These are phyloP conservation scores for Semicossyphus pulcher DNA, from an alignment of 2,113 vertebrate genomes.

Conservation along the genomic window DNA sequence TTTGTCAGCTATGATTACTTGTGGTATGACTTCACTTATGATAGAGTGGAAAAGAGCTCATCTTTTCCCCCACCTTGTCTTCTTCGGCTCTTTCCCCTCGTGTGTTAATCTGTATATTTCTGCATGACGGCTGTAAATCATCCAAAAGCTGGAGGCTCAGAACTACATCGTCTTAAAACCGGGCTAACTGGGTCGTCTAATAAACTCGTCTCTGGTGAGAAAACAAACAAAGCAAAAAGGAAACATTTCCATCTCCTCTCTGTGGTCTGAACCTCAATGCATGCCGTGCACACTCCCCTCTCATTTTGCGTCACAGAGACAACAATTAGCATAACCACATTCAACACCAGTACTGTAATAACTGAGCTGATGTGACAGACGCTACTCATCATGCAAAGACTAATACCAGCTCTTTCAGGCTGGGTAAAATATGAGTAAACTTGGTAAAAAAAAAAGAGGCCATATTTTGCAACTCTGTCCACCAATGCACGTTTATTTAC, in stretches of 20 bases:
- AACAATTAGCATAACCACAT: slow-evolving; percentile 41
- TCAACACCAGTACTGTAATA: slow-evolving; percentile 46
- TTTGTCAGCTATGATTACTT: slow-evolving; percentile 22
- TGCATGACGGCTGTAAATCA: neutral
- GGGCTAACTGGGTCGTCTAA: neutral
- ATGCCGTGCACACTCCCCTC: slow-evolving; percentile 27
- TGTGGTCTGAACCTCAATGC: slow-evolving; percentile 26
- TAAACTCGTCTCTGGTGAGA: neutral
- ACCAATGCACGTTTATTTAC: too few relatives aligned
- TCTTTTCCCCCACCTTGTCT: neutral
- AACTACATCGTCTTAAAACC: neutral
- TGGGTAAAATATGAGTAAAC: slow-evolving; percentile 28
- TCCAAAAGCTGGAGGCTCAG: neutral
- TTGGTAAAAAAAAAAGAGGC: slow-evolving; percentile 28
- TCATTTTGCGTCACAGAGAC: slow-evolving; percentile 33
- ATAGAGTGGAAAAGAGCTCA: slow-evolving; percentile 1
- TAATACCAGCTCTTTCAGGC: slow-evolving; percentile 8
- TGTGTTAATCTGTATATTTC: neutral
- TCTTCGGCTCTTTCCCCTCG: neutral
- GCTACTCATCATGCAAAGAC: neutral
- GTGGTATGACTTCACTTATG: slow-evolving; percentile 10
- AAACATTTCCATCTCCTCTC: slow-evolving; percentile 24
- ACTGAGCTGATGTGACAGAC: slow-evolving; percentile 24
- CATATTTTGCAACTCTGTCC: slow-evolving; percentile 27
- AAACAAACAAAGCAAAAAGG: neutral